A percentile compares a stretch with the other conserved stretches of the same genome.
Evolutionary conservation across 2,113 vertebrate genomes (phyloP).

Genomic region (Lampris megalopsis): DNA sequence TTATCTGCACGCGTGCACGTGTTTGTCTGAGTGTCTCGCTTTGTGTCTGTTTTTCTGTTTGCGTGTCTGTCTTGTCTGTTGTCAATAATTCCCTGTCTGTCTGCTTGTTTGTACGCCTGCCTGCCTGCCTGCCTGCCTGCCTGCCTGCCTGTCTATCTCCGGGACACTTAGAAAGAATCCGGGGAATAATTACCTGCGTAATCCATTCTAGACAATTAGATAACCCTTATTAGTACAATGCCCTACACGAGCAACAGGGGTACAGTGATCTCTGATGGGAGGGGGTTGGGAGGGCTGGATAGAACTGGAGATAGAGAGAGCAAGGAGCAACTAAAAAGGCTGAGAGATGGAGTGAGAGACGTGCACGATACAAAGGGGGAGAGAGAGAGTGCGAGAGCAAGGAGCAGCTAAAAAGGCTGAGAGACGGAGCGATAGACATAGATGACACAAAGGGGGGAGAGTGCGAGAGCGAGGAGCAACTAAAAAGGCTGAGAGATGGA

Average conservation of each 20-base stretch:
- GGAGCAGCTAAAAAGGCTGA: background rate
- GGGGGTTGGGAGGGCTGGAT: background rate
- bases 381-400: conserved; percentile 8
- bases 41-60: too few relatives aligned
- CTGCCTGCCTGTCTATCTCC: conserved; percentile 50
- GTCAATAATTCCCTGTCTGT: background rate
- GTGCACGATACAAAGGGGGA: background rate
- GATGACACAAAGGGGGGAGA: conserved; percentile 2
- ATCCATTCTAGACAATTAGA: conserved; percentile 79
- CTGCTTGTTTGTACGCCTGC: conserved; percentile 17
- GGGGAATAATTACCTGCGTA: conserved; percentile 80
- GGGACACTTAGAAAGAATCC: conserved; percentile 49
- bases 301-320: conserved; percentile 6
- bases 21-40: background rate
- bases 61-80: background rate
- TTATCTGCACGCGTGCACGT: background rate
- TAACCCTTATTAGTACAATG: conserved; percentile 76
- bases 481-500: background rate
- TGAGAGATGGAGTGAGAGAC: background rate
- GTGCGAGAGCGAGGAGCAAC: background rate
- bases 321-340: background rate
- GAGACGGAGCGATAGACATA: background rate
- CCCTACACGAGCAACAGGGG: conserved; percentile 59
- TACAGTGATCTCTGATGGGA: conserved; percentile 26
- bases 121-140: background rate